Evolutionary conservation across 1,140 invertebrate genomes (phyloP).

Genomic region (Caenorhabditis inopinata): DNA sequence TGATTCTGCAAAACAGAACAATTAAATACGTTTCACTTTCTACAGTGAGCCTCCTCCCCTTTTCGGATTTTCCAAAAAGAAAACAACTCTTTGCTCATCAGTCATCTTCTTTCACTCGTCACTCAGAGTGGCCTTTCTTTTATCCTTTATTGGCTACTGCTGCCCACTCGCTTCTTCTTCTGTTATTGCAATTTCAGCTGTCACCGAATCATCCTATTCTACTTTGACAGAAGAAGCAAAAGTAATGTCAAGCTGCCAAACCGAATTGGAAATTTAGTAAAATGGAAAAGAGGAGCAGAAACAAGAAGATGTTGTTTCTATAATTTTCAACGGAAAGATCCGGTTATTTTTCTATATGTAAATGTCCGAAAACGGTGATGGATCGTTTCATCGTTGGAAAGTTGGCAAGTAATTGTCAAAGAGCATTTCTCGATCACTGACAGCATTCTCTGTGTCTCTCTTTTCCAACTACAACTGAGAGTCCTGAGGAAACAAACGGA

Average conservation of each 20-base stretch:
- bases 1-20: background rate
- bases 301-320: background rate
- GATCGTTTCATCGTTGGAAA: too few relatives aligned
- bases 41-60: background rate
- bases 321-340: background rate
- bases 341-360: too few relatives aligned
- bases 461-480: too few relatives aligned
- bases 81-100: background rate
- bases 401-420: too few relatives aligned
- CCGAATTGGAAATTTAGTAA: background rate
- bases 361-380: too few relatives aligned
- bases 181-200: slow-evolving; percentile 34
- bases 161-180: slow-evolving; percentile 7
- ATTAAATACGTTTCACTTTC: background rate
- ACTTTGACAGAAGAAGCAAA: background rate
- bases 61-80: background rate
- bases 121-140: slow-evolving; percentile 28
- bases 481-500: background rate
- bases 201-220: slow-evolving; percentile 29
- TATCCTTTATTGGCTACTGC: slow-evolving; percentile 23
- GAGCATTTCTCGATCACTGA: too few relatives aligned
- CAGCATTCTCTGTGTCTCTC: too few relatives aligned
- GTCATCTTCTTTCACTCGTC: slow-evolving; percentile 33
- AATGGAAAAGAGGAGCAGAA: background rate
- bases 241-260: slow-evolving; percentile 10